Conservation (phyloP, 2,888 invertebrate species). For the Craniophora ligustri region DNA sequence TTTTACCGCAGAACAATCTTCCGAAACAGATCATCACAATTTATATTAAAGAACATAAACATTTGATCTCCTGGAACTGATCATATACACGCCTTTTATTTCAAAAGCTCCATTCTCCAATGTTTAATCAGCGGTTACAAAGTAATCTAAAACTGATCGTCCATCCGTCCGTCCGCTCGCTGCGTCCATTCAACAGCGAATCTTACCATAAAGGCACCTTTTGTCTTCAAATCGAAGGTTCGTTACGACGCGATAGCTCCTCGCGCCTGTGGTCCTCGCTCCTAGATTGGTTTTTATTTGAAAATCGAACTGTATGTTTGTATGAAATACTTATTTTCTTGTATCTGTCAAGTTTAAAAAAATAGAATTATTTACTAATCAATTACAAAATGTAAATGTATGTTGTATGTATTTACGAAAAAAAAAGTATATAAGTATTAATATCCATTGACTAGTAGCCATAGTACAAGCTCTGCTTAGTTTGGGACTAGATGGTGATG, state of each 20-base stretch:
- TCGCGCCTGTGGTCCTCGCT: too few species aligned
- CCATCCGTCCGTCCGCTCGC: constrained; percentile 55
- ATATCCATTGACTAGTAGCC: too few species aligned
- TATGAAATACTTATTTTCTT: background rate
- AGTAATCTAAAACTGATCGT: constrained; percentile 66
- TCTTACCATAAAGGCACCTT: constrained; percentile 57
- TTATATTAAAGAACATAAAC: too few species aligned
- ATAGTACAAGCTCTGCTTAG: too few species aligned
- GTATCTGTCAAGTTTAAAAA: background rate
- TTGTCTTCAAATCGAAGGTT: constrained; percentile 54
- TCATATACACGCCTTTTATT: constrained; percentile 20
- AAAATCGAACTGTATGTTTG: constrained; percentile 31
- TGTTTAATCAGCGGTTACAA: constrained; percentile 62
- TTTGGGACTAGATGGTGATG: too few species aligned
- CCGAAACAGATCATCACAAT: too few species aligned
- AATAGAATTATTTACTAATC: too few species aligned
- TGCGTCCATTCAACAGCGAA: constrained; percentile 54
- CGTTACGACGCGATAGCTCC: constrained; percentile 29
- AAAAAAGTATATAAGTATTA: too few species aligned
- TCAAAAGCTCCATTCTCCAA: constrained; percentile 32
- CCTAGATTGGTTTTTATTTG: constrained; percentile 54
- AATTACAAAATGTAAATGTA: too few species aligned
- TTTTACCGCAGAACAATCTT: too few species aligned
- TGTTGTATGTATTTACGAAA: too few species aligned
- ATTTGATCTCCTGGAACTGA: background rate